These are phyloP conservation scores for Acleris laterana DNA, from an alignment of 2,888 invertebrate genomes.

Conservation along the genomic window DNA sequence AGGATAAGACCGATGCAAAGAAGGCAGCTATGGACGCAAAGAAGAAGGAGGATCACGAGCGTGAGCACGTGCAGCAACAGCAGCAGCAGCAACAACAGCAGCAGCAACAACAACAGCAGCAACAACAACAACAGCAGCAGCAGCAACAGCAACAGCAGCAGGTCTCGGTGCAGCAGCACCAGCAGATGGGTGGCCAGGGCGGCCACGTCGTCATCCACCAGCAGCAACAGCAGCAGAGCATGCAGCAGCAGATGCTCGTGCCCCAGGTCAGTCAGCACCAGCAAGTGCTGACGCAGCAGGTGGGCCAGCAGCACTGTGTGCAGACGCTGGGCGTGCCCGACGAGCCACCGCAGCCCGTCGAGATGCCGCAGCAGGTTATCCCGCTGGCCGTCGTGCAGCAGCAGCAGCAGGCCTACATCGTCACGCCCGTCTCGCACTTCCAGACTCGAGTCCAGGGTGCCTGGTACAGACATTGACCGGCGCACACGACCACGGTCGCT, in stretches of 20 bases:
- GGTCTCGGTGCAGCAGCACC: constrained; percentile 51
- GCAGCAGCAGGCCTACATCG: constrained; percentile 86
- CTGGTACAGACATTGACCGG: constrained; percentile 81
- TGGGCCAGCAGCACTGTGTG: constrained; percentile 77
- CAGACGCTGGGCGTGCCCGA: constrained; percentile 79
- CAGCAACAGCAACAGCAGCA: constrained; percentile 49
- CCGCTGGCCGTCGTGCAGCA: constrained; percentile 86
- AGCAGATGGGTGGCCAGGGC: constrained; percentile 70
- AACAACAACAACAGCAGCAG: constrained; percentile 62
- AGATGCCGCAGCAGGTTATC: constrained; percentile 87
- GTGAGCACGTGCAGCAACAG: constrained; percentile 72
- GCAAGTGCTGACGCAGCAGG: constrained; percentile 75
- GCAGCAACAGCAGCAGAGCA: constrained; percentile 65
- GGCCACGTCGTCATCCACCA: constrained; percentile 74
- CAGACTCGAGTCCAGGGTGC: constrained; percentile 86
- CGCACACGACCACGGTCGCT: constrained; percentile 48
- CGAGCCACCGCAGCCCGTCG: constrained; percentile 81
- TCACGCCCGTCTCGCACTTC: constrained; percentile 87
- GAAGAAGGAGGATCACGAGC: constrained; percentile 77
- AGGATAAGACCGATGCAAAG: constrained; percentile 79
- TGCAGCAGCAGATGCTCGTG: constrained; percentile 80
- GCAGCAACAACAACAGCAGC: constrained; percentile 73
- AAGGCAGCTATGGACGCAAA: constrained; percentile 80
- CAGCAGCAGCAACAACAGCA: constrained; percentile 70
- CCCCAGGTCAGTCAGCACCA: constrained; percentile 82